phyloP scores from a whole-genome alignment of 2,113 vertebrate species.

The Puma concolor region DNA sequence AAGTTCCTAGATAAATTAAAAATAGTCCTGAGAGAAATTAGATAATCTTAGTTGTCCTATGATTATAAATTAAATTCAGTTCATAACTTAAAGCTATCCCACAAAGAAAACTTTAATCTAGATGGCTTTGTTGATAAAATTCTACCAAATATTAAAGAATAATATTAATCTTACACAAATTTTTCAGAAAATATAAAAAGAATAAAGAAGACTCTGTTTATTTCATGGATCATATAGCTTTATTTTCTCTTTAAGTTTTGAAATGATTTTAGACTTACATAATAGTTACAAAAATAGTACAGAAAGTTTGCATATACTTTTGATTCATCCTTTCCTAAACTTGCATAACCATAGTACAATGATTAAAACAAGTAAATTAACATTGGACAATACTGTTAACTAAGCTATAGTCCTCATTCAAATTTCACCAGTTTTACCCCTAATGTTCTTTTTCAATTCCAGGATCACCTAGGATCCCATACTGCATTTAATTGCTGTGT shows the following conservation, averaged over 20 bases:
- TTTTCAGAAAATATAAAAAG: neutral
- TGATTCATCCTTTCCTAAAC: neutral
- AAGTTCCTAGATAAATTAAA: neutral
- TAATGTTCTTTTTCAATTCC: neutral
- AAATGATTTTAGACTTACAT: neutral
- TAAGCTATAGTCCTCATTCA: neutral
- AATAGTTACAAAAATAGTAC: neutral
- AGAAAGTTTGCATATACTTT: neutral
- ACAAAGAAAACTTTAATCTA: neutral
- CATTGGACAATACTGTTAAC: neutral
- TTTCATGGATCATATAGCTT: neutral
- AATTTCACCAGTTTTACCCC: neutral
- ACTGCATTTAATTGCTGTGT: neutral
- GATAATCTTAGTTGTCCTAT: neutral
- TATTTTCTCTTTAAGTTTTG: neutral
- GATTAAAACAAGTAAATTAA: neutral
- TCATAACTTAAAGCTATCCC: neutral
- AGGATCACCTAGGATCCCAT: neutral
- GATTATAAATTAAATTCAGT: neutral
- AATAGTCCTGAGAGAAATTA: neutral
- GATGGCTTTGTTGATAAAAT: neutral
- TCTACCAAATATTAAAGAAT: neutral
- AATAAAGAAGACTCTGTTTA: neutral
- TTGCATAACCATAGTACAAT: neutral
- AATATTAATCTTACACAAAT: neutral